Percentiles rank a stretch among this genome's conserved stretches.
Evolutionary conservation across 2,888 invertebrate genomes (phyloP).

Genomic region (Bruchidius siliquastri): DNA sequence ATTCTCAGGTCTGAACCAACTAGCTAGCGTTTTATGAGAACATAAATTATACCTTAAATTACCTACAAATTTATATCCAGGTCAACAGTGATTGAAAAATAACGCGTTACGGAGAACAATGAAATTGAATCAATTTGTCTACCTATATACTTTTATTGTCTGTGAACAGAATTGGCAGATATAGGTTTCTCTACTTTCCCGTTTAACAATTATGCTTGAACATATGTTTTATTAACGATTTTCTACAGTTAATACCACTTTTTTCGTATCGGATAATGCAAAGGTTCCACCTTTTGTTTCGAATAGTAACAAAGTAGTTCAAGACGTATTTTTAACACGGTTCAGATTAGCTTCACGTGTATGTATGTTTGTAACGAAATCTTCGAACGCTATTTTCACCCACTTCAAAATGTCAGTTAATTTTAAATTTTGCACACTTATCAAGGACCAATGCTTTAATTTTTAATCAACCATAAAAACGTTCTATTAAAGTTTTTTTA

Average conservation of each 20-base stretch:
- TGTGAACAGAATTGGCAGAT: slow-evolving; percentile 16
- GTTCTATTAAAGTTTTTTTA: no score
- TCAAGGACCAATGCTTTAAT: no score
- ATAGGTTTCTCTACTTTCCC: slow-evolving; percentile 23
- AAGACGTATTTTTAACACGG: neutral
- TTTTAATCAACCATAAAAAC: no score
- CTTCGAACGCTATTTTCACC: no score
- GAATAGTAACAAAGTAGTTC: neutral
- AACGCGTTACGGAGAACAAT: slow-evolving; percentile 7
- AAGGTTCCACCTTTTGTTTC: neutral
- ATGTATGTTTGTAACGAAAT: no score
- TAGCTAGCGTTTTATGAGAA: neutral
- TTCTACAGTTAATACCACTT: neutral
- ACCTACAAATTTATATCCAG: neutral
- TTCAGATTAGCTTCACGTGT: no score
- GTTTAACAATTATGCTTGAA: neutral
- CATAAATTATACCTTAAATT: neutral
- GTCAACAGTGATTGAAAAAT: neutral
- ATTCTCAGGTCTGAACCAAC: neutral
- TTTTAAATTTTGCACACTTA: no score
- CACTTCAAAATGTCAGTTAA: no score
- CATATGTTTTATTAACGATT: neutral
- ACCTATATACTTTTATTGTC: slow-evolving; percentile 11
- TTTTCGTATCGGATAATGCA: neutral
- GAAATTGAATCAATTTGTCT: slow-evolving; percentile 10